Evolutionary conservation across 1,140 invertebrate genomes (phyloP).

Genomic region (Bombus superbus): DNA sequence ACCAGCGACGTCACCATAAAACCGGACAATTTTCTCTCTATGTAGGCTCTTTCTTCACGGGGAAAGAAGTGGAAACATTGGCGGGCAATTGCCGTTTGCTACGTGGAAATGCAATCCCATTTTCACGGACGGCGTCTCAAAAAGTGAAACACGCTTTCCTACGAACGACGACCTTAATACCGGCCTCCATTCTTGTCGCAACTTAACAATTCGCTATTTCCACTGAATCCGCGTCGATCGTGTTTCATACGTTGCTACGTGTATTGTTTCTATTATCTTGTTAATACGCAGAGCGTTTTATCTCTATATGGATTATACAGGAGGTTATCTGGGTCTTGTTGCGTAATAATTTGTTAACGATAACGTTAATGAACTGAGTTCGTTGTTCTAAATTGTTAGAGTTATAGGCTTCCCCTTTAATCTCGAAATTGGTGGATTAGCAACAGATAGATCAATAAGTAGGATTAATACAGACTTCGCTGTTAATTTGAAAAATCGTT

Average conservation of each 20-base stretch:
- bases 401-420: too few species aligned
- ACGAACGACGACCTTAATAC: constrained; percentile 22
- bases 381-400: too few species aligned
- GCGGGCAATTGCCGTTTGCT: constrained; percentile 34
- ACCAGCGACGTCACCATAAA: neutral
- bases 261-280: neutral
- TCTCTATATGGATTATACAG: neutral
- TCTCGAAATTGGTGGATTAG: too few species aligned
- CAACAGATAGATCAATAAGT: too few species aligned
- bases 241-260: neutral
- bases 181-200: constrained; percentile 2
- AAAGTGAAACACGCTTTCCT: constrained; percentile 28
- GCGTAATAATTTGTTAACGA: too few species aligned
- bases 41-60: neutral
- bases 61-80: neutral
- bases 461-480: too few species aligned
- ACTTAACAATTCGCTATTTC: neutral
- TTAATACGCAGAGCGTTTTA: too few species aligned
- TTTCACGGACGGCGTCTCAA: constrained; percentile 23
- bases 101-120: constrained; percentile 38
- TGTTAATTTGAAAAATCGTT: too few species aligned
- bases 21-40: constrained; percentile 31
- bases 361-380: too few species aligned
- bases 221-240: neutral
- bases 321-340: too few species aligned